These are phyloP conservation scores for Lydus trimaculatus DNA, from an alignment of 2,888 invertebrate genomes.

Conservation along the genomic window DNA sequence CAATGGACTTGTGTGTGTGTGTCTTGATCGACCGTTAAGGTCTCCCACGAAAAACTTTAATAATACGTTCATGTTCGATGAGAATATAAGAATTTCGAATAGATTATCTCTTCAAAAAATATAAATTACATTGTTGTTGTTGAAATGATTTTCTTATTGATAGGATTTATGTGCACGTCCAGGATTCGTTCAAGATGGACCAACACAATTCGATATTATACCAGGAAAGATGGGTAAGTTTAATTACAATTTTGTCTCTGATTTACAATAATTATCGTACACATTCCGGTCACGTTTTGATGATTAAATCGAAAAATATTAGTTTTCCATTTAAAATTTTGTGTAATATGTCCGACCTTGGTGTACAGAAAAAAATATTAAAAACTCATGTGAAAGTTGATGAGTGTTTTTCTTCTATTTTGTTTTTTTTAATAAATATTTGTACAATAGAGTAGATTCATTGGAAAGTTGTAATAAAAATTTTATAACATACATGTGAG, in stretches of 20 bases:
- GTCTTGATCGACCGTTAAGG: conserved; percentile 18
- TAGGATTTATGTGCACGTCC: conserved; percentile 81
- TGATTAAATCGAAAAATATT: conserved; percentile 13
- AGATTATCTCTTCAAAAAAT: not conserved
- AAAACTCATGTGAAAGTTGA: conserved; percentile 8
- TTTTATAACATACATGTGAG: not conserved
- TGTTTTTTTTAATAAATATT: no score
- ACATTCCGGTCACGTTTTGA: not conserved
- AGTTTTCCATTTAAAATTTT: not conserved
- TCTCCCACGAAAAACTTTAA: conserved; percentile 17
- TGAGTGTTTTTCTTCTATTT: conserved; percentile 3
- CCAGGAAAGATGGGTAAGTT: conserved; percentile 89
- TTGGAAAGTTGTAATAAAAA: conserved; percentile 8
- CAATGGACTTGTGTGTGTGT: conserved; percentile 12
- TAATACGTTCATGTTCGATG: conserved; percentile 23
- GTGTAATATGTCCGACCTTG: not conserved
- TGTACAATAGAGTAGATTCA: conserved; percentile 1
- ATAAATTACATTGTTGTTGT: conserved; percentile 11
- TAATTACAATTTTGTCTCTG: conserved; percentile 12
- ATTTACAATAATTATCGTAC: conserved; percentile 6
- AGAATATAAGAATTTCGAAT: conserved; percentile 6
- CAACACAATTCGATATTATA: conserved; percentile 82
- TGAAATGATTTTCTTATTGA: conserved; percentile 49
- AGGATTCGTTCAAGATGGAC: conserved; percentile 80
- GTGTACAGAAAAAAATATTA: not conserved